These are phyloP conservation scores for Tetramorium alpestre DNA, from an alignment of 1,140 invertebrate genomes.

Conservation along the genomic window DNA sequence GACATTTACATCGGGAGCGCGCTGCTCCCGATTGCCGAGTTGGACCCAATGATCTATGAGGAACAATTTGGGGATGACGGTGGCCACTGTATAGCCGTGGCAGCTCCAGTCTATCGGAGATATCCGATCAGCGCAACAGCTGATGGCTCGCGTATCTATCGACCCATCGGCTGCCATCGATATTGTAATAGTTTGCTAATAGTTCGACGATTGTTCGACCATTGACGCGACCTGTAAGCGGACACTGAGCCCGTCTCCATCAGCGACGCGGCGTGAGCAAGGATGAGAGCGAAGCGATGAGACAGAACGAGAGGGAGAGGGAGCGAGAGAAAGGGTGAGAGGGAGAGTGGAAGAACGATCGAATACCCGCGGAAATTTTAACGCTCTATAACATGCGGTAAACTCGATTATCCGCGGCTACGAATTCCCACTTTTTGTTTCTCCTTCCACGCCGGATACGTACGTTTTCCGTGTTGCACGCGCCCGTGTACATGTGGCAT, in stretches of 20 bases:
- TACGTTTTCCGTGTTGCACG: slow-evolving; percentile 61
- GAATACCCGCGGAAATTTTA: slow-evolving; percentile 68
- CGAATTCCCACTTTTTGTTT: slow-evolving; percentile 72
- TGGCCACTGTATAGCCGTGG: slow-evolving; percentile 47
- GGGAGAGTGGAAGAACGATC: slow-evolving; percentile 52
- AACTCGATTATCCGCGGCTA: slow-evolving; percentile 72
- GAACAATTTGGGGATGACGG: slow-evolving; percentile 70
- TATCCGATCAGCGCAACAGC: slow-evolving; percentile 79
- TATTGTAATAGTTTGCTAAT: slow-evolving; percentile 81
- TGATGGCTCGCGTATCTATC: slow-evolving; percentile 77
- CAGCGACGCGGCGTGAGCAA: slow-evolving; percentile 22
- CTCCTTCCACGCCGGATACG: slow-evolving; percentile 57
- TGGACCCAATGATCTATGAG: slow-evolving; percentile 63
- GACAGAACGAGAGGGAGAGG: slow-evolving; percentile 31
- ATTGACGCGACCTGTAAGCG: slow-evolving; percentile 68
- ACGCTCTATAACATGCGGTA: slow-evolving; percentile 70
- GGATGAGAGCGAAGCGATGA: neutral
- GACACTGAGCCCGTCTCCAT: slow-evolving; percentile 10
- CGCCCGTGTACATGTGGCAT: slow-evolving; percentile 36
- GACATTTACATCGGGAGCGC: neutral
- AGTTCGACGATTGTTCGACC: slow-evolving; percentile 77
- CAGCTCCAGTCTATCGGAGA: slow-evolving; percentile 68
- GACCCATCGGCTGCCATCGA: slow-evolving; percentile 75
- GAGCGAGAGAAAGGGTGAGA: neutral
- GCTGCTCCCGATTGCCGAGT: slow-evolving; percentile 23